Evolutionary conservation across 2,797 vertebrate genomes (phyloP), one percentile per base, ranked within the genome.

Genomic region (Hoplostethus atlanticus): DNA sequence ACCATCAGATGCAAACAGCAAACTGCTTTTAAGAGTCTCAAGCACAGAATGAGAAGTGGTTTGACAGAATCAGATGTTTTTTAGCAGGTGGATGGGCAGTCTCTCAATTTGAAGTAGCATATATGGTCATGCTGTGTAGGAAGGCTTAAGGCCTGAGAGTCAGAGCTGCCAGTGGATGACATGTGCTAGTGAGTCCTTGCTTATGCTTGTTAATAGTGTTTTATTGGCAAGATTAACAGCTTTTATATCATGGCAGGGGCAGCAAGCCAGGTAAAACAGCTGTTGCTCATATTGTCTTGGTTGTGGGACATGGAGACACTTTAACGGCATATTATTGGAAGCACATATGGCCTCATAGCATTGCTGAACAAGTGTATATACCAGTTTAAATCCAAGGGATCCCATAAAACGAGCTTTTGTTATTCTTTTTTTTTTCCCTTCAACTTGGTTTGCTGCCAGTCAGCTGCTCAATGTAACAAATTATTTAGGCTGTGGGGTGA

Each of bases 161-260:
- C 76, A 77, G 50, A 71, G 73, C 66, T 78, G 38, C 79, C 79
- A 77, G 81, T 71, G 71, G 85, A 77, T 78, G 89, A 89, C 87
- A 89, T 87, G 85, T 79, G 87, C 85, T 81, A 73, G 84, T 86
- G 89, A 89, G 81, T 89, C 91, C 86, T 86, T 71, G 50, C 77
- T 93, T 77, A 81, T 83, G 87, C 91, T 90, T 92, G 92, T 87
- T 92, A 91, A 93, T 85, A 82, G 85, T 87, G 81, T 91, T 94
- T 92, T 93, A 94, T 90, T 92, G 90, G 91, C 88, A 91, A 88
- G 87, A 92, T 93, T 92, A 94, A 87, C 84, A 79, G 84, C 87
- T 81, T 91, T 95, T 93, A 94, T 94, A 94, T 91, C 89, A 85
- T 86, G 75, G 76, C 84, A 76, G 87, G 84, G 90, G 89, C 90